Conservation (phyloP, 2,797 vertebrate species). For the Lerista edwardsae region DNA sequence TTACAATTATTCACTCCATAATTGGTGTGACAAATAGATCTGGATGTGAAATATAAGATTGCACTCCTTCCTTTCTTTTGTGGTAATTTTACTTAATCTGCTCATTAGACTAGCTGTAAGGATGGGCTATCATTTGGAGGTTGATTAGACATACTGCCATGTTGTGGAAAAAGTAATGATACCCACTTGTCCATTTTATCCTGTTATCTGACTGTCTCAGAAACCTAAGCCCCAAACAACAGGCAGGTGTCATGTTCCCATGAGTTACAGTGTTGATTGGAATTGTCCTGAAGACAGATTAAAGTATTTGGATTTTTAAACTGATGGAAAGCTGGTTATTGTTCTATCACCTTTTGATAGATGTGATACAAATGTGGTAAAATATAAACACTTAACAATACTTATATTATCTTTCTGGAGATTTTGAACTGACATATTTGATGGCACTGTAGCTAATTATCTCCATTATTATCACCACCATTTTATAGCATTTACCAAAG, state of each 20-base stretch:
- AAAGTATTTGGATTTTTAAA: background rate
- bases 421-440: background rate
- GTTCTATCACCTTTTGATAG: background rate
- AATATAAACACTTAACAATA: slow-evolving; percentile 10
- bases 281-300: slow-evolving; percentile 4
- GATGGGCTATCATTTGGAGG: background rate
- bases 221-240: slow-evolving; percentile 9
- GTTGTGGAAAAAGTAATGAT: slow-evolving; percentile 37
- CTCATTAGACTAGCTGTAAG: slow-evolving; percentile 13
- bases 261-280: background rate
- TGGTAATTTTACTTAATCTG: slow-evolving; percentile 7
- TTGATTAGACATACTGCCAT: slow-evolving; percentile 1
- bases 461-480: background rate
- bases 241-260: slow-evolving; percentile 16
- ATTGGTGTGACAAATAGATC: slow-evolving; percentile 32
- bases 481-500: background rate
- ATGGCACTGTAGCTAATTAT: background rate
- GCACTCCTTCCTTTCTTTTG: background rate
- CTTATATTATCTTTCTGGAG: background rate
- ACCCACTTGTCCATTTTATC: background rate
- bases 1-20: slow-evolving; percentile 39
- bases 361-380: slow-evolving; percentile 17
- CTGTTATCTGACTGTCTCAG: background rate
- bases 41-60: background rate
- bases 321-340: background rate